A percentile compares a stretch with the other conserved stretches of the same genome.
Evolutionary conservation across 2,113 vertebrate genomes (phyloP).

Genomic region (Clinocottus analis): DNA sequence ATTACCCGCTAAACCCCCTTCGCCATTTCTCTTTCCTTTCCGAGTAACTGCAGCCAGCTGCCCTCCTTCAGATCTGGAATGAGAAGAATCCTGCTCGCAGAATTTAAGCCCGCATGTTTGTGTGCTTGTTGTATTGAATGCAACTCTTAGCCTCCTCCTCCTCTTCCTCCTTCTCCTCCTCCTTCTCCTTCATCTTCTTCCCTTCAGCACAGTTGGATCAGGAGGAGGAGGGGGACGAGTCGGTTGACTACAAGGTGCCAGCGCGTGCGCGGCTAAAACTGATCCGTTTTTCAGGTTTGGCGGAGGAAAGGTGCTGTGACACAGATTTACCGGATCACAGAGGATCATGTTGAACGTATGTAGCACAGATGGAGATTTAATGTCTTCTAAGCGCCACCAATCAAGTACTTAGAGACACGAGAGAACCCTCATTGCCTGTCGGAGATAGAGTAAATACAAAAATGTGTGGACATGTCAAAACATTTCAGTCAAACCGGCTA

Average conservation of each 20-base stretch:
- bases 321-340: constrained; percentile 27
- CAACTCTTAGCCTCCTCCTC: constrained; percentile 34
- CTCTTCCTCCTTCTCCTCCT: neutral
- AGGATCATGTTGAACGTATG: constrained; percentile 30
- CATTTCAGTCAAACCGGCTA: constrained; percentile 32
- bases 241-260: constrained; percentile 31
- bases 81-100: constrained; percentile 77
- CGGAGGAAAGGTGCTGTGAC: constrained; percentile 7
- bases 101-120: constrained; percentile 59
- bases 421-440: constrained; percentile 23
- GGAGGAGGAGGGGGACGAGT: constrained; percentile 16
- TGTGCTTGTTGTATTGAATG: neutral
- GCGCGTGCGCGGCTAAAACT: constrained; percentile 1
- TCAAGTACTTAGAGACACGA: constrained; percentile 31
- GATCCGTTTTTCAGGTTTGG: constrained; percentile 33
- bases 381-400: constrained; percentile 29
- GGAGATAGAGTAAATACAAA: constrained; percentile 25
- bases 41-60: constrained; percentile 84
- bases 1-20: constrained; percentile 63
- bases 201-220: constrained; percentile 20
- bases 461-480: constrained; percentile 47
- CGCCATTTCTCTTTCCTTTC: constrained; percentile 38
- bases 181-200: constrained; percentile 6
- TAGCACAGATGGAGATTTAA: constrained; percentile 41
- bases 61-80: constrained; percentile 74